phyloP scores from a whole-genome alignment of 2,797 vertebrate genomes.

The Falco columbarius region DNA sequence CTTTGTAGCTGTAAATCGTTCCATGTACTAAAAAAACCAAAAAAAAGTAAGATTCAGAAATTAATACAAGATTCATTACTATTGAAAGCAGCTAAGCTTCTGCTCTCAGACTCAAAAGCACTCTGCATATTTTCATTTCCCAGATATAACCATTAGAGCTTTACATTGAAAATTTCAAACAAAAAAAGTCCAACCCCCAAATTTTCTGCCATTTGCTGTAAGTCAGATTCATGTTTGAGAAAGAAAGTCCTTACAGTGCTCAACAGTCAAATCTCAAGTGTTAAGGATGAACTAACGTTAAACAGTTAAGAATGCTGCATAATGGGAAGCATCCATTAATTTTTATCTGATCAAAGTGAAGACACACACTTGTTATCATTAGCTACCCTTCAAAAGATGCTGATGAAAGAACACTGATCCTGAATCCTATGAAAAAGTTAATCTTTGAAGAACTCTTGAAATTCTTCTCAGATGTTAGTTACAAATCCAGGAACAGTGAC shows the following conservation, averaged over 20 bases:
- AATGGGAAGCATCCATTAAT: neutral
- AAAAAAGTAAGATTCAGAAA: neutral
- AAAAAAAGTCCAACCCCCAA: fast-evolving
- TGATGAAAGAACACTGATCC: neutral
- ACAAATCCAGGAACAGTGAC: neutral
- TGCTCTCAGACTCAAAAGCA: neutral
- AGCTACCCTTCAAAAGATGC: neutral
- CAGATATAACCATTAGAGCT: neutral
- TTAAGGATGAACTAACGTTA: neutral
- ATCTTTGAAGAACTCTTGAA: neutral
- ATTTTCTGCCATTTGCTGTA: neutral
- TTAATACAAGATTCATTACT: neutral
- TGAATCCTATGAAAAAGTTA: neutral
- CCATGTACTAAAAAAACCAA: constrained; percentile 88
- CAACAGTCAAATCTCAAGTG: neutral
- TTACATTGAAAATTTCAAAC: neutral
- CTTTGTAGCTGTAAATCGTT: constrained; percentile 95
- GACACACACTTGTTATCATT: neutral
- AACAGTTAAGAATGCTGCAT: neutral
- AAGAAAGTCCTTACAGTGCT: neutral
- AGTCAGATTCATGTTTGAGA: neutral
- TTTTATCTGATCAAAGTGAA: neutral
- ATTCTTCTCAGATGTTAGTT: neutral
- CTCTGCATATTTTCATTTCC: neutral
- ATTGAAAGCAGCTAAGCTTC: neutral